phyloP scores from a whole-genome alignment of 2,113 vertebrate species.

The Cheilinus undulatus region DNA sequence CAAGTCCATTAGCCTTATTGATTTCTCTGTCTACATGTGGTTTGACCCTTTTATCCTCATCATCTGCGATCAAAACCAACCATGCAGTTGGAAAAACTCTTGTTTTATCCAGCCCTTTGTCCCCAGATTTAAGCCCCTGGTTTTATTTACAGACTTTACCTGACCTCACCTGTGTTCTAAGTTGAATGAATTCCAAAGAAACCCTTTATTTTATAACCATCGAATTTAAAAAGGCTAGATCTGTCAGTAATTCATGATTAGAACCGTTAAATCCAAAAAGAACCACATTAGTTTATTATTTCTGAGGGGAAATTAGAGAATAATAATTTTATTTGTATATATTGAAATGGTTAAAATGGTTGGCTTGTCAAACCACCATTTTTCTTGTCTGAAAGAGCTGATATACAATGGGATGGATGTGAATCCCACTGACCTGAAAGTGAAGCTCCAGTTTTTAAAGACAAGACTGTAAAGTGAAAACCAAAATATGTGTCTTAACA shows the following conservation, averaged over 20 bases:
- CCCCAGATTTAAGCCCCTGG: not conserved
- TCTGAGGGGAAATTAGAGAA: too few species aligned
- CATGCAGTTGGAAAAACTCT: not conserved
- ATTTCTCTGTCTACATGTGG: conserved; percentile 8
- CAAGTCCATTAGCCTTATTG: conserved; percentile 3
- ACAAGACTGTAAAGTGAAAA: too few species aligned
- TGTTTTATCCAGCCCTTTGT: not conserved
- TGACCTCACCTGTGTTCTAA: not conserved
- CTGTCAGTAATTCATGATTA: too few species aligned
- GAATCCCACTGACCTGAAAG: too few species aligned
- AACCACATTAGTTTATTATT: too few species aligned
- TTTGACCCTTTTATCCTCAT: conserved; percentile 10
- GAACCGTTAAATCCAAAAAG: too few species aligned
- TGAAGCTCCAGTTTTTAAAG: too few species aligned
- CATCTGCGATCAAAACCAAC: not conserved
- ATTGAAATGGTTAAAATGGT: not conserved
- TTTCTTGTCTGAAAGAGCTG: not conserved
- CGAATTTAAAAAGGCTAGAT: too few species aligned
- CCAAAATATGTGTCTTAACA: too few species aligned
- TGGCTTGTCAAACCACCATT: not conserved
- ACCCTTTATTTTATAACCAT: not conserved
- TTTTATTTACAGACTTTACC: too few species aligned
- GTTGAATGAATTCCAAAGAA: not conserved
- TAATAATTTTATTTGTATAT: too few species aligned
- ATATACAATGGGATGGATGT: not conserved